Evolutionary conservation across 2,888 invertebrate genomes (phyloP), one percentile per base, ranked within the genome.

Genomic region (Baccha elongata): DNA sequence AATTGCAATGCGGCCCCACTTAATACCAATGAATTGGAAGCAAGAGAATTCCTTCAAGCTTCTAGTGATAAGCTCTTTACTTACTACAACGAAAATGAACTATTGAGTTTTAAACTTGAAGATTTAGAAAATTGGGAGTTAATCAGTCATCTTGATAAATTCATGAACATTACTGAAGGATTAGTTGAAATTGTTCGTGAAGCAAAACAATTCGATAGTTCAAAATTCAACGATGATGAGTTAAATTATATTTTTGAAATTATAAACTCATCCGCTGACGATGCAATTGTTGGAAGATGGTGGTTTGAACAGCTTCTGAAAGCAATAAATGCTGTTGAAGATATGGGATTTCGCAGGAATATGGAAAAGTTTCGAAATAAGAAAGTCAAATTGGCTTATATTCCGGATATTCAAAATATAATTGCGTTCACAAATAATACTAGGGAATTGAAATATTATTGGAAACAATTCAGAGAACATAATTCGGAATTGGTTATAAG

Each of bases 341-440:
- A 0, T 10, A 21, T 37, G 13, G 5, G 4, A 37, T n/a, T 0
- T 37, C 21, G n/a, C 2, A 2, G 3, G 8, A 37, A 37, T 1
- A 23, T 55, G 13, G 4, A 8, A 0, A 55, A 37, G 6, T 55
- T 23, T 13, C 37, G 8, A 1, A 15, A 55, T 4, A 40, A 23
- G 21, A 40, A 4, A 37, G 13, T 23, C 8, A 55, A 87, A 0
- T 53, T 89, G 55, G 87, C 89, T 10, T 90, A 87, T 26, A 86
- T 87, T 32, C 90, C 89, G 7, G 88, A 84, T 65, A 46, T 83
- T 60, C 13, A 60, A 5, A 53, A 72, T 0, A 52, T 81, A 11
- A 32, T 84, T 32, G 52, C 53, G 8, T 21, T 32, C 1, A 72
- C 48, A 10, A 65, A 60, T 21, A 53, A 81, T 58, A 46, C 73